These are phyloP conservation scores for Drosophila takahashii DNA, from an alignment of 1,140 invertebrate genomes.

Conservation along the genomic window DNA sequence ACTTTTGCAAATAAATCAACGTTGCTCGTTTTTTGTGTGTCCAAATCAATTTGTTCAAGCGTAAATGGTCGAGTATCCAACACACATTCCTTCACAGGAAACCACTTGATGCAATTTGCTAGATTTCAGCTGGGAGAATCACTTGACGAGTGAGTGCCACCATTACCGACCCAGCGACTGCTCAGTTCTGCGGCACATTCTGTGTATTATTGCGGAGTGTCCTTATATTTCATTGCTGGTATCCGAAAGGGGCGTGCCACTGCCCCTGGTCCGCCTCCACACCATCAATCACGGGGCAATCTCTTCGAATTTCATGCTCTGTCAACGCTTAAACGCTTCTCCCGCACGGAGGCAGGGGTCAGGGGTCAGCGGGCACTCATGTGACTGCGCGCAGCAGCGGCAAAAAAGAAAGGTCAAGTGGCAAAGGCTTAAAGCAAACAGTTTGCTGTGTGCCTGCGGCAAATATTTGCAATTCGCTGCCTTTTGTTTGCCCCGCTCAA, in stretches of 20 bases:
- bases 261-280: no score
- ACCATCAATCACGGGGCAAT: conserved; percentile 49
- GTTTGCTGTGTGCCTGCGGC: conserved; percentile 43
- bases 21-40: neutral
- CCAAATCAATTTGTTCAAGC: conserved; percentile 18
- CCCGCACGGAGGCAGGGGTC: conserved; percentile 4
- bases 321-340: conserved; percentile 41
- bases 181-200: conserved; percentile 7
- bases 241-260: conserved; percentile 7
- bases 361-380: conserved; percentile 15
- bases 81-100: neutral
- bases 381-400: conserved; percentile 13
- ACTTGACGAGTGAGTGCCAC: conserved; percentile 25
- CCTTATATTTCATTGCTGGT: conserved; percentile 42
- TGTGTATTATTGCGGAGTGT: conserved; percentile 35
- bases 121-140: conserved; percentile 10
- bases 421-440: conserved; percentile 57
- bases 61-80: conserved; percentile 14
- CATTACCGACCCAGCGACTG: conserved; percentile 23
- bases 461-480: conserved; percentile 58
- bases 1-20: neutral
- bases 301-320: conserved; percentile 49
- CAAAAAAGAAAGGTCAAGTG: conserved; percentile 66
- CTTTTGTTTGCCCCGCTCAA: conserved; percentile 39
- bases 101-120: conserved; percentile 26